phyloP scores from a whole-genome alignment of 2,888 invertebrate genomes.

The Callinectes sapidus region DNA sequence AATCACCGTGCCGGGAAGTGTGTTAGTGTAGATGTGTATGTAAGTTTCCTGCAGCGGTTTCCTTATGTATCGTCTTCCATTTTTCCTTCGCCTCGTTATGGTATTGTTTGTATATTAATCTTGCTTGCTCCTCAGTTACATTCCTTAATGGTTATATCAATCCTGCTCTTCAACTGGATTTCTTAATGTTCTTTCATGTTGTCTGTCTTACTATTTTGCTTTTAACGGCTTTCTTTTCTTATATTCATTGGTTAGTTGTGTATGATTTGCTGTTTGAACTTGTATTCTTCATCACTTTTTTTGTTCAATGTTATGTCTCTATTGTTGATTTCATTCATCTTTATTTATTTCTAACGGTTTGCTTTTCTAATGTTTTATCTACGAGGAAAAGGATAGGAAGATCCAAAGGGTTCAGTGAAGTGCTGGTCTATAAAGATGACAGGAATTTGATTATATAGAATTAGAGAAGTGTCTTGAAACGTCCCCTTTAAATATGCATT shows the following conservation, averaged over 20 bases:
- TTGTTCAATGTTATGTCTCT: neutral
- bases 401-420: too few relatives aligned
- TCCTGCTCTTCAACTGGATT: neutral
- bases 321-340: too few relatives aligned
- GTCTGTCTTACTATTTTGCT: neutral
- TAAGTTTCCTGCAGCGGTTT: neutral
- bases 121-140: neutral
- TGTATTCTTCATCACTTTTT: neutral
- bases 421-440: too few relatives aligned
- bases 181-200: neutral
- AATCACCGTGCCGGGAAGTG: neutral
- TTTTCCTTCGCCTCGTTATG: neutral
- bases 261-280: neutral
- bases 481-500: too few relatives aligned
- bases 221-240: neutral
- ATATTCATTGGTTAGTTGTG: neutral
- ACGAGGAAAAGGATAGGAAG: too few relatives aligned
- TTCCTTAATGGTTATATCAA: neutral
- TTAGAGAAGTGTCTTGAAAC: too few relatives aligned
- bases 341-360: too few relatives aligned
- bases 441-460: too few relatives aligned
- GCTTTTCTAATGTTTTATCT: too few relatives aligned
- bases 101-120: constrained; percentile 6
- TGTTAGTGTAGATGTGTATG: neutral
- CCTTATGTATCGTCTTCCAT: neutral